Conservation (phyloP, 2,113 vertebrate species). For the Chamaetylas fuelleborni region DNA sequence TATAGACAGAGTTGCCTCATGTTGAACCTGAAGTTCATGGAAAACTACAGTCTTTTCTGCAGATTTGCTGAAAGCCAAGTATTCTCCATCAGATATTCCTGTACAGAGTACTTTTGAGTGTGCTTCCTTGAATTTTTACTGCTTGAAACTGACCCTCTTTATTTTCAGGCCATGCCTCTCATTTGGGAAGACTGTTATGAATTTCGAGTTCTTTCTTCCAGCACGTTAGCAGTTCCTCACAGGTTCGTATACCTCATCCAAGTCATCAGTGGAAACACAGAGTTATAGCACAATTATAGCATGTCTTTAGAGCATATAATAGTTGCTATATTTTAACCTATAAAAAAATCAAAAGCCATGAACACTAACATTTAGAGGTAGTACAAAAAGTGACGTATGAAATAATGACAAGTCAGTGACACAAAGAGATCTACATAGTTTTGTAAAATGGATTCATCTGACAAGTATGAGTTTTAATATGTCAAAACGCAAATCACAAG, state of each 20-base stretch:
- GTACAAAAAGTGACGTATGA: background rate
- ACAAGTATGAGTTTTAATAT: background rate
- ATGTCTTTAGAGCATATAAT: background rate
- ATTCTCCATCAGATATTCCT: background rate
- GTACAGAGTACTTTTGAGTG: background rate
- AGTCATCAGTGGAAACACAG: background rate
- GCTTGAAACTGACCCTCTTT: background rate
- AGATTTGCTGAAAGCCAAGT: background rate
- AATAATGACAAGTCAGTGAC: background rate
- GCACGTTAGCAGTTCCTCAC: background rate
- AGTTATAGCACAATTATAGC: background rate
- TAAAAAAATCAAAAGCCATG: background rate
- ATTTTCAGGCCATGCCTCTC: background rate
- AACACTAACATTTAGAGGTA: background rate
- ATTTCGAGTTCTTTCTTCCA: background rate
- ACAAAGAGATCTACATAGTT: background rate
- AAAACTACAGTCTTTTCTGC: background rate
- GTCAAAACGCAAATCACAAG: background rate
- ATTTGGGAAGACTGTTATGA: background rate
- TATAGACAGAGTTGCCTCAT: background rate
- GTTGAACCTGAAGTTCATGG: background rate
- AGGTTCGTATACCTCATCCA: background rate
- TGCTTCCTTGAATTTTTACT: background rate
- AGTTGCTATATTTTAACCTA: background rate
- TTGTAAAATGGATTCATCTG: background rate